Base-by-base conservation (phyloP, 92 coral and sea anemone species). In the Porites evermanni region DNA sequence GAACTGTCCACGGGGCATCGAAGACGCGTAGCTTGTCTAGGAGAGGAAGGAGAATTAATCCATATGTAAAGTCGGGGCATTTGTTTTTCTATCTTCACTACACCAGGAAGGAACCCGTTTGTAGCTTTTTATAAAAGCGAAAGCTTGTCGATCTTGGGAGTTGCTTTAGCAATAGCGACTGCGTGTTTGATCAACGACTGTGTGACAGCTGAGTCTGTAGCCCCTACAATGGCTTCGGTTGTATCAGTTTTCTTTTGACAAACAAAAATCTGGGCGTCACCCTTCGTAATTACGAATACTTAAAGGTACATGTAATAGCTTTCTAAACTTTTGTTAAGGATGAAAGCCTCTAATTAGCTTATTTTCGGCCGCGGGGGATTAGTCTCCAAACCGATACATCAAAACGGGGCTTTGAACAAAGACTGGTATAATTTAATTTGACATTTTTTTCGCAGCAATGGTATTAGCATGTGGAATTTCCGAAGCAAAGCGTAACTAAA, bases 1-100 rank as follows among this genome's bases (percentile, higher is more conserved):
- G 98, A 90, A 47, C 94, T 95, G 71, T 95, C 98, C 86, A 95
- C 96, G 1, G 98, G 98, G 24, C 98, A 95, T 79, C 95, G 83
- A 7, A 95, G 91, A 11, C 95, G 90, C n/a, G 93, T 94, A 65
- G 72, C 69, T 56, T 78, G 83, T 82, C 93, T 86, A 66, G 83
- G 67, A 72, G 79, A 78, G 3, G 83, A 17, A 20, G 87, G 86
- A 26, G 89, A 89, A 88, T 79, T 89, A 88, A 88, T 87, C 91
- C 93, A 87, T 14, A 85, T 91, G 65, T 93, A 85, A 72, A 87
- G 79, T 60, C 89, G 92, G 60, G 92, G 79, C 90, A 84, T 90
- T 78, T 52, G 19, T 50, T 78, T 44, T 26, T 2, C 61, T 78
- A 19, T 2, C 61, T 78, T 19, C 68, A 18, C 78, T 52, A 12